Evolutionary conservation across 2,113 vertebrate species (phyloP).

Genomic region (Phocoena phocoena): DNA sequence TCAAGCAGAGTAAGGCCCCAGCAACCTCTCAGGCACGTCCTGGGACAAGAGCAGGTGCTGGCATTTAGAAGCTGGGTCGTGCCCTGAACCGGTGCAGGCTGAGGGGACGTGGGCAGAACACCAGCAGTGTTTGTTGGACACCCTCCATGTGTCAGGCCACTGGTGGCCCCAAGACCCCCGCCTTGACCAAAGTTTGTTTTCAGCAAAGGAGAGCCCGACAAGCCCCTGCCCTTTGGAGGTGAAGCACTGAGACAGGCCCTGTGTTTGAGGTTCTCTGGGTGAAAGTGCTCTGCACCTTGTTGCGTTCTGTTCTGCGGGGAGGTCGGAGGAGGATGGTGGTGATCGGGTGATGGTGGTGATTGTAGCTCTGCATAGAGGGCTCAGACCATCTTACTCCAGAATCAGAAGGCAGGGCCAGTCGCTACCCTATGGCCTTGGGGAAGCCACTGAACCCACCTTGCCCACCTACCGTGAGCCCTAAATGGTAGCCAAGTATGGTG

Average conservation of each 20-base stretch:
- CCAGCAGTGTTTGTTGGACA: background rate
- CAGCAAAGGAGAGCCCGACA: background rate
- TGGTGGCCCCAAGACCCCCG: background rate
- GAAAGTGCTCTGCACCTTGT: background rate
- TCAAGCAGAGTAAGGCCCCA: background rate
- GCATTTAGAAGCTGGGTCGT: background rate
- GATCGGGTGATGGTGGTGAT: background rate
- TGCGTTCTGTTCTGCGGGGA: background rate
- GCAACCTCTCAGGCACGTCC: background rate
- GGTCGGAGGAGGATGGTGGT: background rate
- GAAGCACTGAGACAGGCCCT: background rate
- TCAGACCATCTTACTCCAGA: background rate
- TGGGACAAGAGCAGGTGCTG: background rate
- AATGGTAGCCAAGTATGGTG: background rate
- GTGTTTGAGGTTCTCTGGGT: background rate
- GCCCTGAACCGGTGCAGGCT: background rate
- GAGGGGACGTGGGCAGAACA: background rate
- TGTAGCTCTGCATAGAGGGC: background rate
- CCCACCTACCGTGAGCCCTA: background rate
- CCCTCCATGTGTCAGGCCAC: background rate
- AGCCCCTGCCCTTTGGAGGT: background rate
- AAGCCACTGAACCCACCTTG: background rate
- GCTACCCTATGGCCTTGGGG: background rate
- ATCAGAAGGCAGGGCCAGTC: background rate
- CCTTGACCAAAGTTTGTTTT: background rate